Base-by-base conservation (phyloP, 1,140 invertebrate genomes). In the Diorhabda elongata region DNA sequence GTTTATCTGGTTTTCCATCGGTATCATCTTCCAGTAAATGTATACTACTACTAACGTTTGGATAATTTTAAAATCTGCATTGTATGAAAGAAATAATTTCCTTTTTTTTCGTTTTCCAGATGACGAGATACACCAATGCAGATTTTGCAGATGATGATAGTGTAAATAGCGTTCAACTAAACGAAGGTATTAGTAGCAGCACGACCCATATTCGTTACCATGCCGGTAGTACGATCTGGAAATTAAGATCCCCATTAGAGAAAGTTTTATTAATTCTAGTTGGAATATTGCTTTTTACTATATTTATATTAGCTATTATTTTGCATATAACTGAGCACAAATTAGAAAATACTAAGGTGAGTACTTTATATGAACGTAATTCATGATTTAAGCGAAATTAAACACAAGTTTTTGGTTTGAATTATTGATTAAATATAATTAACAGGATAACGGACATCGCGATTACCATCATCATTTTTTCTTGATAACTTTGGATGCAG, bases 141-240 rank as follows among this genome's bases (percentile, higher is more conserved):
- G 91, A 92, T 78, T 92, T 93, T 74, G 90, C 90, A 75, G 90
- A 92, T 79, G 91, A 93, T 74, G 91, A 93, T 77, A 92, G 91
- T 75, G 88, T 92, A 71, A 92, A 92, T 61, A 92, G 91, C 26
- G 91, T 92, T 7, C 91, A 92, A 71, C 83, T 93, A 58, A 90
- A 87, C 59, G 90, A 90, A 80, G 87, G 85, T 44, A 89, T 92
- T 9, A 87, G 89, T 57, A 87, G 88, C 2, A 91, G 90, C 3
- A 88, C 90, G 6, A 92, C 91, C 47, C 91, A 93, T 75, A 91
- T 93, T 75, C 84, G 91, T 72, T 94, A 92, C 76, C 89, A 92
- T 76, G 88, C 90, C 74, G 82, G 83, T 44, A 82, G 67, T 71
- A 87, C 83, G 72, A 81, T 89, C 74, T 91, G 86, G 91, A 86